Conservation (phyloP, 2,113 vertebrate species). For the Stegastes partitus region DNA sequence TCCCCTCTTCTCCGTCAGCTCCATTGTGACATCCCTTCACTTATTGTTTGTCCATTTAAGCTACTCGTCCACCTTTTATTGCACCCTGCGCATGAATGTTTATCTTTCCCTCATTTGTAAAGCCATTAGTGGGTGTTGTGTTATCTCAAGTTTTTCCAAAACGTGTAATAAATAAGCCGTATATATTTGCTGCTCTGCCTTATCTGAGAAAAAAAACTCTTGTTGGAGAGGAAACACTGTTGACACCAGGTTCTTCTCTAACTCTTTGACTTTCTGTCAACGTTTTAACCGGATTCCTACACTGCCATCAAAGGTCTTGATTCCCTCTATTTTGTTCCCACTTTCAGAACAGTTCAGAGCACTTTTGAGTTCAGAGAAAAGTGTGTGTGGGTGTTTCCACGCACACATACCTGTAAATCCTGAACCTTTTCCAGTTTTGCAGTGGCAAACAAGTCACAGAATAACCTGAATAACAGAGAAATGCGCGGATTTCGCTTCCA, state of each 20-base stretch:
- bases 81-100: conserved; percentile 20
- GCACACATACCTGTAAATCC: neutral
- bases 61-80: conserved; percentile 53
- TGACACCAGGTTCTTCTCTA: neutral
- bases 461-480: neutral
- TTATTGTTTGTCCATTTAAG: conserved; percentile 41
- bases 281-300: neutral
- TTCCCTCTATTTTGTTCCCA: neutral
- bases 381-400: neutral
- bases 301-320: neutral
- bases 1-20: neutral
- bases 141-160: conserved; percentile 38
- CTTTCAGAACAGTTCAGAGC: conserved; percentile 4
- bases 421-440: neutral
- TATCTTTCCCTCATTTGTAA: conserved; percentile 36
- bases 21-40: conserved; percentile 23
- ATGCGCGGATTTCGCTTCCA: neutral
- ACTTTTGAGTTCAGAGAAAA: neutral
- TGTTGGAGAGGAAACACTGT: neutral
- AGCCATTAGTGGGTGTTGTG: conserved; percentile 28
- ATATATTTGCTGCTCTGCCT: neutral
- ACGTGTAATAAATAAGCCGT: conserved; percentile 33
- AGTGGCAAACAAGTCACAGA: neutral
- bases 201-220: neutral
- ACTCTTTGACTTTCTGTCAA: conserved; percentile 18